Percentiles rank a stretch among this genome's conserved stretches.
phyloP scores from a whole-genome alignment of 2,113 vertebrate genomes.

The Eulacestoma nigropectus region DNA sequence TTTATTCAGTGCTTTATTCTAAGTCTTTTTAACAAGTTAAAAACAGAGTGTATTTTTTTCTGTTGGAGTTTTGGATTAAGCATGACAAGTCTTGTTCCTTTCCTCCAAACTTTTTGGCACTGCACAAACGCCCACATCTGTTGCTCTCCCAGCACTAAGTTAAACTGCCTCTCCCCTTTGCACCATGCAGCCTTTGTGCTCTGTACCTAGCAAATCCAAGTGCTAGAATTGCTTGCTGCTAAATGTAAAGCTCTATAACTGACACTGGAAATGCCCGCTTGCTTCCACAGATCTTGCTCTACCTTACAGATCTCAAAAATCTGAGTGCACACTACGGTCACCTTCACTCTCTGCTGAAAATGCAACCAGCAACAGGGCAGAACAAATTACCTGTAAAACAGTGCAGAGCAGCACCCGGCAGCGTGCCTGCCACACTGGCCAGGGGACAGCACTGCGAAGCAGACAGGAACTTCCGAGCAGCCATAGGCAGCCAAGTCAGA shows the following conservation, averaged over 20 bases:
- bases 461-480: accelerated
- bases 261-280: neutral
- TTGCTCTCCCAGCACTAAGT: neutral
- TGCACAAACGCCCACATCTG: neutral
- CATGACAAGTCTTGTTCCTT: neutral
- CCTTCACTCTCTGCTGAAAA: neutral
- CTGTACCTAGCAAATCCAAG: neutral
- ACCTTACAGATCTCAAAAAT: neutral
- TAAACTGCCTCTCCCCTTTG: neutral
- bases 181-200: neutral
- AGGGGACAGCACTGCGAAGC: neutral
- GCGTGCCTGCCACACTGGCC: neutral
- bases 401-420: neutral
- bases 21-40: neutral
- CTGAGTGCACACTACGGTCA: neutral
- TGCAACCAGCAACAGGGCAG: neutral
- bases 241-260: neutral
- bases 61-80: neutral
- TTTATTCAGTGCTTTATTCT: neutral
- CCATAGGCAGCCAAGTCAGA: neutral
- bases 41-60: neutral
- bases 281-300: neutral
- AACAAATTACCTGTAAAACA: neutral
- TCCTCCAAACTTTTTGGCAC: neutral
- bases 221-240: neutral